Conservation (phyloP, 1,140 invertebrate genomes). For the Tenebrio molitor region DNA sequence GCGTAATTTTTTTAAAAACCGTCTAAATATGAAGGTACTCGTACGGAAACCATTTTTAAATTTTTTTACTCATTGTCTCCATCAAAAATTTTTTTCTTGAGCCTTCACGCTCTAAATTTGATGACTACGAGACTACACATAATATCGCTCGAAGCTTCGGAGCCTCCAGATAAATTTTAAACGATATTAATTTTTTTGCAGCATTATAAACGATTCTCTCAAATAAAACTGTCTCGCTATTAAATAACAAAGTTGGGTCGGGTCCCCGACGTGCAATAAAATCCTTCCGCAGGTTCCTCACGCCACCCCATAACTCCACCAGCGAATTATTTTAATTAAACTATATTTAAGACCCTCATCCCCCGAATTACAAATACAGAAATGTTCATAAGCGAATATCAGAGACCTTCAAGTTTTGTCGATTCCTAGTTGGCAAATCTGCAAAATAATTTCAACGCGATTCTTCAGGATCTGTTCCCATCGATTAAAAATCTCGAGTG, state of each 20-base stretch:
- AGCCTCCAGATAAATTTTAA: too few relatives aligned
- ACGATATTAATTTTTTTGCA: too few relatives aligned
- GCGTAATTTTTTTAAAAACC: too few relatives aligned
- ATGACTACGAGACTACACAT: too few relatives aligned
- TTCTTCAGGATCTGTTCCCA: background rate
- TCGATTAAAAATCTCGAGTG: background rate
- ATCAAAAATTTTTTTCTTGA: too few relatives aligned
- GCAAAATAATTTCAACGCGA: background rate
- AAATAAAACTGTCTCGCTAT: too few relatives aligned
- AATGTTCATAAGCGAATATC: background rate
- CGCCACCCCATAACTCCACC: background rate
- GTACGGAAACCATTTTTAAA: too few relatives aligned
- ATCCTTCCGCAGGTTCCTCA: background rate
- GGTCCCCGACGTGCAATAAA: background rate
- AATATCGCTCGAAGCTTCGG: too few relatives aligned
- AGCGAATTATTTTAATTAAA: conserved; percentile 2
- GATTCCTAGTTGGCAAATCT: background rate
- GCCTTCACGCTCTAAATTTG: too few relatives aligned
- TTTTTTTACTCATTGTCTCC: too few relatives aligned
- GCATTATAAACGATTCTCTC: too few relatives aligned
- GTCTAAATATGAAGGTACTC: too few relatives aligned
- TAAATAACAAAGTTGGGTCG: background rate
- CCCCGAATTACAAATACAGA: background rate
- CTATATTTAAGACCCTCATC: background rate
- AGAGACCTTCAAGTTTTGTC: background rate